Evolutionary conservation across 2,113 vertebrate genomes (phyloP), one percentile per base, ranked within the genome.

Genomic region (Strix uralensis): DNA sequence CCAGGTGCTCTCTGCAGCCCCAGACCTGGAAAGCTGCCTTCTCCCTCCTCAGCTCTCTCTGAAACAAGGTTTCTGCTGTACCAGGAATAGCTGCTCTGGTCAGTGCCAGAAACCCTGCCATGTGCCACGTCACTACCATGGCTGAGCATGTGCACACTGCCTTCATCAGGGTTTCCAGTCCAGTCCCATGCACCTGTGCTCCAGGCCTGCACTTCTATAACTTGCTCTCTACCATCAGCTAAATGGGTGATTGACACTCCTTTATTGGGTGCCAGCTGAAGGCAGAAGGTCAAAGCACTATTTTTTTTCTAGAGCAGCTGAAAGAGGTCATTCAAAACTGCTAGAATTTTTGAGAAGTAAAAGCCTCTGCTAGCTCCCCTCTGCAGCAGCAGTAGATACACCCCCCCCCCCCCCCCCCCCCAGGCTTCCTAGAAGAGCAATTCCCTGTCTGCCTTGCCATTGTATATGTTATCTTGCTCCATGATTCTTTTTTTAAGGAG

Each of bases 381-480:
- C 51, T 58, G 34, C 47, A 90, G 78, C 30, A 84, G 44, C 7
- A 81, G n/a, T 20, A 66, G 51, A 57, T 30, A 12, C 5, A 3
- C 9, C 20, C 4, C 22, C 11, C 4, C 5, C 4, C 9, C 20
- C 4, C 22, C 11, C 5, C 4, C 9, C 20, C 4, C 22, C 11
- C 4, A 4, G 46, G 30, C 27, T 70, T 70, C 22, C 86, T 55
- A 7, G 21, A 74, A 70, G 52, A 81, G 11, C 9, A 36, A 8
- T 32, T 82, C 63, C 23, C 27, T 38, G 5, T 49, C 30, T 58
- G 21, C 51, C 32, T 82, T 71, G 13, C 11, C n/a, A 46, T 69
- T 44, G 23, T 62, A 49, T 36, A 38, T 25, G 18, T 34, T 85
- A 23, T 34, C 36, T 79, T 88, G 19, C 20, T 63, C 29, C 22